These are phyloP conservation scores for Nemotelus nigrinus DNA, from an alignment of 2,888 invertebrate genomes.

Conservation along the genomic window DNA sequence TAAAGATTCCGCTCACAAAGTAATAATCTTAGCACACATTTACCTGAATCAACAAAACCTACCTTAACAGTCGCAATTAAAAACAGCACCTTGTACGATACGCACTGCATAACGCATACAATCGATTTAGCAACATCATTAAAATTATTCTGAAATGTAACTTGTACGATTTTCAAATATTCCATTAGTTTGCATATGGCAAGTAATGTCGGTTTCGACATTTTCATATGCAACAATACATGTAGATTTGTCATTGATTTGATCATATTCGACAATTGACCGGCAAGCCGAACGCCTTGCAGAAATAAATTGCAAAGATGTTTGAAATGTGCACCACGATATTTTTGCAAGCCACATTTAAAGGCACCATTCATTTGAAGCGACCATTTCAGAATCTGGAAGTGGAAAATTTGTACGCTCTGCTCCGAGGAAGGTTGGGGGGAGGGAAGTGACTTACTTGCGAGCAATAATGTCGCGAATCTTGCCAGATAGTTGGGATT, in stretches of 20 bases:
- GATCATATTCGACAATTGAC: slow-evolving; percentile 71
- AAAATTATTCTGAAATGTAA: slow-evolving; percentile 75
- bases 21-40: too few relatives aligned
- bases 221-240: slow-evolving; percentile 76
- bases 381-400: slow-evolving; percentile 70
- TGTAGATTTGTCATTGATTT: slow-evolving; percentile 75
- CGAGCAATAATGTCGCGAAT: slow-evolving; percentile 66
- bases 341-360: slow-evolving; percentile 64
- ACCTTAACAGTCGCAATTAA: slow-evolving; percentile 76
- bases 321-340: slow-evolving; percentile 70
- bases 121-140: slow-evolving; percentile 77
- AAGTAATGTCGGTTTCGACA: slow-evolving; percentile 79
- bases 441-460: slow-evolving; percentile 31
- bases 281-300: slow-evolving; percentile 75
- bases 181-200: slow-evolving; percentile 84
- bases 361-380: slow-evolving; percentile 70
- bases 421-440: not conserved
- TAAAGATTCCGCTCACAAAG: too few relatives aligned
- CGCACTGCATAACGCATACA: slow-evolving; percentile 81
- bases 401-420: not conserved
- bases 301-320: slow-evolving; percentile 57
- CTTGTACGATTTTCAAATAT: slow-evolving; percentile 79
- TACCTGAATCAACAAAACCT: slow-evolving; percentile 49
- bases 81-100: slow-evolving; percentile 77
- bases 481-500: slow-evolving; percentile 71